Percentiles rank a stretch among this genome's conserved stretches.
These are phyloP conservation scores for Catagonus wagneri DNA, from an alignment of 2,113 vertebrate species.

Conservation along the genomic window DNA sequence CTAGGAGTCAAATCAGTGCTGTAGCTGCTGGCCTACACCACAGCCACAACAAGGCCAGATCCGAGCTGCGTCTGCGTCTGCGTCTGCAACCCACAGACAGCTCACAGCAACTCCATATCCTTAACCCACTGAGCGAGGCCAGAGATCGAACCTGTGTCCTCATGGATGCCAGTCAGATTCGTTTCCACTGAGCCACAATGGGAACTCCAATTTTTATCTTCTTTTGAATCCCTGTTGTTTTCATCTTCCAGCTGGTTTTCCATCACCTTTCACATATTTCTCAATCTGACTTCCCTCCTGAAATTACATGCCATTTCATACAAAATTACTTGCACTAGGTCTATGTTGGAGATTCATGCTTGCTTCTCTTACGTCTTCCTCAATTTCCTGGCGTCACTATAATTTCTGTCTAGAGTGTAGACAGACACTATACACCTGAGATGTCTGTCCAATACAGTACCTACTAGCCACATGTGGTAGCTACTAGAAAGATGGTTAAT, in stretches of 20 bases:
- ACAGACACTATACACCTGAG: background rate
- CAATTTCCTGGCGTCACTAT: background rate
- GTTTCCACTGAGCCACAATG: too few relatives aligned
- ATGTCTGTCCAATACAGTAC: background rate
- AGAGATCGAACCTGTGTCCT: too few relatives aligned
- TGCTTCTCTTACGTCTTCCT: background rate
- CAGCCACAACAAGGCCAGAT: too few relatives aligned
- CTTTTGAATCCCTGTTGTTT: background rate
- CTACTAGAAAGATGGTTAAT: slow-evolving; percentile 42
- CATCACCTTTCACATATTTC: slow-evolving; percentile 32
- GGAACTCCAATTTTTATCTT: too few relatives aligned
- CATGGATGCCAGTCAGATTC: too few relatives aligned
- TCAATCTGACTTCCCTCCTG: background rate
- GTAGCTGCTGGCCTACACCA: too few relatives aligned
- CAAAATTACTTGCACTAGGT: background rate
- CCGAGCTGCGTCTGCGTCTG: too few relatives aligned
- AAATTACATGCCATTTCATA: slow-evolving; percentile 45
- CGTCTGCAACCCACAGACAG: too few relatives aligned
- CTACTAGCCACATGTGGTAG: background rate
- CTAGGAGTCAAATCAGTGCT: too few relatives aligned
- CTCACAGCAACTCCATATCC: too few relatives aligned
- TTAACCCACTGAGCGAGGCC: too few relatives aligned
- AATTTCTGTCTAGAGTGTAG: background rate
- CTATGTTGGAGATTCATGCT: background rate
- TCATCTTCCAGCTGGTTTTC: background rate